Evolutionary conservation across 1,140 invertebrate genomes (phyloP).

Genomic region (Hermetia illucens): DNA sequence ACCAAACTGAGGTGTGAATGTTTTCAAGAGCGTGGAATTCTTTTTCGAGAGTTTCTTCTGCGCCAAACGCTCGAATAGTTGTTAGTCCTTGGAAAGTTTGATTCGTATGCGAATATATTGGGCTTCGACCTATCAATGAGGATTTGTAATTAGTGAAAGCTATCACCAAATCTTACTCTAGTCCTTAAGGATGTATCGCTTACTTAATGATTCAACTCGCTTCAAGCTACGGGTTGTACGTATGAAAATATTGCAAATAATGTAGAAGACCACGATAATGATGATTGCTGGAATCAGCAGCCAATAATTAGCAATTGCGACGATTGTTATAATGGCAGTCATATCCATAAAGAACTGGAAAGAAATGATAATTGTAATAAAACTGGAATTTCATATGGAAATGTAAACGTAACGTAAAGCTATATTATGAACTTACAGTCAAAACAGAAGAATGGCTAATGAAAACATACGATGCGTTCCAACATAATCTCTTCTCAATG

Average conservation of each 20-base stretch:
- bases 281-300: constrained; percentile 44
- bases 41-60: constrained; percentile 43
- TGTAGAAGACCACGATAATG: constrained; percentile 38
- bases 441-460: too few species aligned
- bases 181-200: too few species aligned
- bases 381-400: too few species aligned
- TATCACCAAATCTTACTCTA: constrained; percentile 29
- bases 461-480: too few species aligned
- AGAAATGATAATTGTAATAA: too few species aligned
- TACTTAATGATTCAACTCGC: constrained; percentile 50
- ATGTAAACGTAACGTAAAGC: too few species aligned
- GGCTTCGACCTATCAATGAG: constrained; percentile 36
- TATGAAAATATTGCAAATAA: constrained; percentile 42
- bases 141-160: neutral
- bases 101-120: constrained; percentile 57
- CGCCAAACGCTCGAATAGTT: constrained; percentile 62
- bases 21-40: constrained; percentile 55
- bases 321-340: constrained; percentile 44
- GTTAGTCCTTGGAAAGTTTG: constrained; percentile 63
- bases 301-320: constrained; percentile 57
- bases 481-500: too few species aligned
- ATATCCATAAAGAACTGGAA: constrained; percentile 44
- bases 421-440: too few species aligned
- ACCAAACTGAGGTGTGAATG: constrained; percentile 56
- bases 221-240: constrained; percentile 48